These are phyloP conservation scores for Uria aalge DNA, from an alignment of 2,113 vertebrate genomes.

Conservation along the genomic window DNA sequence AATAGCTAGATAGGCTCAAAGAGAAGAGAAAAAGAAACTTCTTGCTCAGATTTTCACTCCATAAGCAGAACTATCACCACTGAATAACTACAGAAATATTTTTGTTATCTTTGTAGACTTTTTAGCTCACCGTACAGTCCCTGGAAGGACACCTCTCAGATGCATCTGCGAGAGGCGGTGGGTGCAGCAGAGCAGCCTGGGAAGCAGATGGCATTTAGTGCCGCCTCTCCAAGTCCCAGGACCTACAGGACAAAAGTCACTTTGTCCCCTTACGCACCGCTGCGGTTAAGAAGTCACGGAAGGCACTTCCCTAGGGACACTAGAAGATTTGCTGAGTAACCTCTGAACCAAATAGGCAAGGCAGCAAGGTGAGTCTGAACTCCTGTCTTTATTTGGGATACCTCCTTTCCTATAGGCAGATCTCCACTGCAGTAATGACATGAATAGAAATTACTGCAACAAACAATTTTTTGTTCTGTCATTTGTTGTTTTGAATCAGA, in stretches of 20 bases:
- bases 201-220: neutral
- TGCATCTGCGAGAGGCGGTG: neutral
- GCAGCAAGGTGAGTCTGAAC: neutral
- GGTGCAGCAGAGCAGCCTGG: neutral
- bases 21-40: neutral
- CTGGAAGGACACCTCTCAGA: rapidly evolving
- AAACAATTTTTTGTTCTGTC: neutral
- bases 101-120: neutral
- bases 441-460: neutral
- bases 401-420: neutral
- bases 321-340: neutral
- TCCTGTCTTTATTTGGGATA: neutral
- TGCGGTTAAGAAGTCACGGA: neutral
- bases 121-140: neutral
- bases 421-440: neutral
- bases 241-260: neutral
- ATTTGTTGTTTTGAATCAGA: neutral
- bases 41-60: neutral
- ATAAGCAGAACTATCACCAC: neutral
- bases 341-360: neutral
- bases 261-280: rapidly evolving
- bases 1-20: neutral
- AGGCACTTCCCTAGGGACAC: neutral
- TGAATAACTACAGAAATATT: neutral
- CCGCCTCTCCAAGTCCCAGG: neutral